phyloP scores from a whole-genome alignment of 2,113 vertebrate genomes.

The Lagopus leucura region DNA sequence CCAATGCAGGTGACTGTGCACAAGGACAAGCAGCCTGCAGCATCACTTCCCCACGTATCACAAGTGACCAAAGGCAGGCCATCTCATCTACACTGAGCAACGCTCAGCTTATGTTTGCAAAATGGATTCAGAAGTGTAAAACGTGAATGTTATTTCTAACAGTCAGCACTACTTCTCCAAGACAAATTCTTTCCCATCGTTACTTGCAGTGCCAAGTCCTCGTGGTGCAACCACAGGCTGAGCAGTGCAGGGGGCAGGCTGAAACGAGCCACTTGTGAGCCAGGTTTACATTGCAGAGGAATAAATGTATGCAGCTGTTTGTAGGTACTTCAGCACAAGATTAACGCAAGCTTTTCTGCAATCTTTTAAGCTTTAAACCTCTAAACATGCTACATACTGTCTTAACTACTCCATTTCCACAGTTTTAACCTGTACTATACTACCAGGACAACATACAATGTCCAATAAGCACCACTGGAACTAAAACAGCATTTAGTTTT shows the following conservation, averaged over 20 bases:
- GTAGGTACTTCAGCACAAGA: not conserved
- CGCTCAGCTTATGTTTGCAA: not conserved
- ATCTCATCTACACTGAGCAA: not conserved
- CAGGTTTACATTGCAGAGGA: not conserved
- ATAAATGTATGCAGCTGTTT: not conserved
- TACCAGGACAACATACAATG: not conserved
- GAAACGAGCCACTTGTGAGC: not conserved
- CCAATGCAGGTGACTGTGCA: not conserved
- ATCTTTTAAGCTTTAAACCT: not conserved
- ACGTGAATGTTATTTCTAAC: not conserved
- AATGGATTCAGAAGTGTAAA: not conserved
- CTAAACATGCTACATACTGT: not conserved
- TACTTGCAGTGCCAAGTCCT: not conserved
- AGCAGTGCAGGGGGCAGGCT: not conserved
- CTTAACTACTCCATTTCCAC: not conserved
- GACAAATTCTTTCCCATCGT: not conserved
- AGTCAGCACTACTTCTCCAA: not conserved
- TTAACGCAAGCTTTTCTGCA: not conserved
- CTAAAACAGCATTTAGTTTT: not conserved
- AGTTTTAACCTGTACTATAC: not conserved
- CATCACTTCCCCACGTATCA: fast-evolving
- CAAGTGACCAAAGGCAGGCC: not conserved
- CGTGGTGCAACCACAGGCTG: not conserved
- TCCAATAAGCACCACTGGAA: not conserved
- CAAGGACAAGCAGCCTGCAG: not conserved